phyloP scores from a whole-genome alignment of 2,888 invertebrate species.

The Lasioglossum calceatum region DNA sequence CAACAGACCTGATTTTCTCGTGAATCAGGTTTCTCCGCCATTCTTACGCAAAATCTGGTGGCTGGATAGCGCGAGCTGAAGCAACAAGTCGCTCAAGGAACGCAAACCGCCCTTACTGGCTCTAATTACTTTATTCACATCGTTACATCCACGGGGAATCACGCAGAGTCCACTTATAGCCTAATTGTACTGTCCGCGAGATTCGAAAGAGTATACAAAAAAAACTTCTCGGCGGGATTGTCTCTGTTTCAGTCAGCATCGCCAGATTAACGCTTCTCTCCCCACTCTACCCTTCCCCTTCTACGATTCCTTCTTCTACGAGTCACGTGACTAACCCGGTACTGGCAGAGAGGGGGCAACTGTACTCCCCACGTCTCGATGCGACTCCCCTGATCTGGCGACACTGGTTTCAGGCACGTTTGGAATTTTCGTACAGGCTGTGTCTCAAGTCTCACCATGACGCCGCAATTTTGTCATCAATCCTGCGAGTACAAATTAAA shows the following conservation, averaged over 20 bases:
- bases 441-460: background rate
- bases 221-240: background rate
- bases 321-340: too few species aligned
- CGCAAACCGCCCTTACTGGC: background rate
- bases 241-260: background rate
- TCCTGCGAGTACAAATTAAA: background rate
- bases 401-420: background rate
- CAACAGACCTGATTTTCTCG: slow-evolving; percentile 46
- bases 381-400: too few species aligned
- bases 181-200: background rate
- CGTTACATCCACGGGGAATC: background rate
- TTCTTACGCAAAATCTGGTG: background rate
- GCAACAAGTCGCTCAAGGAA: background rate
- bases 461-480: background rate
- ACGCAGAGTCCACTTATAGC: background rate
- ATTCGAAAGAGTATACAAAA: background rate
- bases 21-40: background rate
- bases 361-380: too few species aligned
- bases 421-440: background rate
- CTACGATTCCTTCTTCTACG: too few species aligned
- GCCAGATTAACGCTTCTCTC: too few species aligned
- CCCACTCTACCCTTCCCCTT: too few species aligned
- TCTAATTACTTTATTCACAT: background rate
- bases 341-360: too few species aligned
- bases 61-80: background rate